Evolutionary conservation across 2,888 invertebrate genomes (phyloP).

Genomic region (Cecidostiba fungosa): DNA sequence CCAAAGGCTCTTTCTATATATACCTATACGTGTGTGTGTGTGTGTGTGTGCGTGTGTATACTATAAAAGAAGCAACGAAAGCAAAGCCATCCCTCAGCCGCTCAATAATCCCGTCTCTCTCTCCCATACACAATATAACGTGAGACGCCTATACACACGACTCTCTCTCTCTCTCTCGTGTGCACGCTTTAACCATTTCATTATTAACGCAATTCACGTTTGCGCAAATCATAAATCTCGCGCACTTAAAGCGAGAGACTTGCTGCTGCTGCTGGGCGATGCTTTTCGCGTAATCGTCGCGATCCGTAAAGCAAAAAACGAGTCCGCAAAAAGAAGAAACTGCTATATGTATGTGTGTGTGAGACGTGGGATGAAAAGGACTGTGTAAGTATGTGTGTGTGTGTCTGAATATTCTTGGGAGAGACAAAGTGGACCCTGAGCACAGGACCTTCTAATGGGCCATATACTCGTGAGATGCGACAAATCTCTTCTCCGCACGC

Average conservation of each 20-base stretch:
- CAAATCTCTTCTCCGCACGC: constrained; percentile 65
- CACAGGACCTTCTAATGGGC: constrained; percentile 71
- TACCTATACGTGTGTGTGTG: too few species aligned
- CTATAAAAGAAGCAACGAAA: neutral
- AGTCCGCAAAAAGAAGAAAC: constrained; percentile 15
- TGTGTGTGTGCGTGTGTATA: too few species aligned
- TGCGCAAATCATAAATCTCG: constrained; percentile 62
- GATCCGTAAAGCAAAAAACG: constrained; percentile 49
- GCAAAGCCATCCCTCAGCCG: constrained; percentile 6
- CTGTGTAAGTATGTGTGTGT: neutral
- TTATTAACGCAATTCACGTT: constrained; percentile 63
- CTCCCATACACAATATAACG: constrained; percentile 47
- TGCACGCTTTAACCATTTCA: constrained; percentile 57
- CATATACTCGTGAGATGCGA: constrained; percentile 70
- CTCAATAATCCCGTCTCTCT: constrained; percentile 49
- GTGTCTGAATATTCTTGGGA: constrained; percentile 64
- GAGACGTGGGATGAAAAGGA: constrained; percentile 66
- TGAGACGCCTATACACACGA: constrained; percentile 16
- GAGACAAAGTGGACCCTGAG: constrained; percentile 67
- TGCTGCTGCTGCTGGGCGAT: neutral
- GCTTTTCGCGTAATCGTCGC: constrained; percentile 62
- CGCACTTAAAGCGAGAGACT: constrained; percentile 53
- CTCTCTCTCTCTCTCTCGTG: neutral
- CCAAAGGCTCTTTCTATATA: neutral
- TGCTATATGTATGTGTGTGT: constrained; percentile 53